phyloP scores from a whole-genome alignment of 2,113 vertebrate genomes.

The Pterophyllum scalare region DNA sequence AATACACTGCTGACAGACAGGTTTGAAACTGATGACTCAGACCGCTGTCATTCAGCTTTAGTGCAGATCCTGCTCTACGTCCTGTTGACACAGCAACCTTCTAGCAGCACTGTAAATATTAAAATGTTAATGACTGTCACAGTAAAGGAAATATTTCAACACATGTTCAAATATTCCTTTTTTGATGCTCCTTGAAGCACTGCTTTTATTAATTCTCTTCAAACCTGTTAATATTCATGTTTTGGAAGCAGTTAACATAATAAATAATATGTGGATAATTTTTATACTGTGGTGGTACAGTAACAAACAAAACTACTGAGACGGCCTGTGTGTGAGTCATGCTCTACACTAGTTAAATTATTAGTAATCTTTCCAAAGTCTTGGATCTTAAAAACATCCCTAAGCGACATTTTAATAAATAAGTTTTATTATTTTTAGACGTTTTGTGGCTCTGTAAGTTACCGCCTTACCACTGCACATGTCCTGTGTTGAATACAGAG shows the following conservation, averaged over 20 bases:
- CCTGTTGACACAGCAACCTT: constrained; percentile 48
- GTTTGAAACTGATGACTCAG: constrained; percentile 18
- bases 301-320: not conserved
- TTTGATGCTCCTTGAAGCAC: not conserved
- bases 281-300: too few species aligned
- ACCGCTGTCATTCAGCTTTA: not conserved
- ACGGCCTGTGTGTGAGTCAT: not conserved
- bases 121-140: not conserved
- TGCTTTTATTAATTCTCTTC: not conserved
- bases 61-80: not conserved
- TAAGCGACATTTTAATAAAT: not conserved
- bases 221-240: not conserved
- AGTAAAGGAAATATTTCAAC: not conserved
- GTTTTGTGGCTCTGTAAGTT: not conserved
- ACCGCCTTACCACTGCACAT: not conserved
- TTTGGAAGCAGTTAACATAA: not conserved
- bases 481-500: not conserved
- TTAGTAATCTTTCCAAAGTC: not conserved
- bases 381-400: not conserved
- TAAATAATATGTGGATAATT: not conserved
- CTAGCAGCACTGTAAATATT: constrained; percentile 17
- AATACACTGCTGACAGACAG: not conserved
- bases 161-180: not conserved
- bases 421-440: not conserved
- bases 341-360: not conserved